A percentile compares a stretch with the other conserved stretches of the same genome.
Evolutionary conservation across 2,888 invertebrate genomes (phyloP).

Genomic region (Eremobia ochroleuca): DNA sequence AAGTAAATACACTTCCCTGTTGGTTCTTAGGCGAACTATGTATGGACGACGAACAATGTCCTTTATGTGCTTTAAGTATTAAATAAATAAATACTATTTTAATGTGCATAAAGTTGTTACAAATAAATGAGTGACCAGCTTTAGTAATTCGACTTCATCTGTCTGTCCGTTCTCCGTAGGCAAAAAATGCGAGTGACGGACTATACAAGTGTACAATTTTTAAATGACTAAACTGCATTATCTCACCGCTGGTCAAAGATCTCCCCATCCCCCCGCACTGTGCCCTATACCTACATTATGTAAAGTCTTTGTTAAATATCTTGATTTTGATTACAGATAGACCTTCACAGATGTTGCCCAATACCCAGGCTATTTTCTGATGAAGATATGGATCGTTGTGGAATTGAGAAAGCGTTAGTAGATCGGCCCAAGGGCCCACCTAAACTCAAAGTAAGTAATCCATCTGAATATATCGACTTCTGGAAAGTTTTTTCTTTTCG

Average conservation of each 20-base stretch:
- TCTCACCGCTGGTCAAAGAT: background rate
- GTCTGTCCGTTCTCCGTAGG: no score
- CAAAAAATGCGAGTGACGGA: background rate
- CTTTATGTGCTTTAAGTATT: no score
- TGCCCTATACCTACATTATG: no score
- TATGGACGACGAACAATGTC: no score
- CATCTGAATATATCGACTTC: background rate
- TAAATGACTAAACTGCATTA: no score
- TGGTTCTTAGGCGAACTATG: no score
- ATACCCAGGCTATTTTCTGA: constrained; percentile 33
- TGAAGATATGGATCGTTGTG: constrained; percentile 31
- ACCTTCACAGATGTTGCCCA: constrained; percentile 38
- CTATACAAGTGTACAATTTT: background rate
- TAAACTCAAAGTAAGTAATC: constrained; percentile 24
- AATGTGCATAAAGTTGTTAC: no score
- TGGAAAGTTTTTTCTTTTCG: background rate
- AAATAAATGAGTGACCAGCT: background rate
- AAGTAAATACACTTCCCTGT: no score
- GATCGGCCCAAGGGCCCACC: background rate
- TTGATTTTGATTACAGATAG: constrained; percentile 12
- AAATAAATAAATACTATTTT: no score
- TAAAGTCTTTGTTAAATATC: background rate
- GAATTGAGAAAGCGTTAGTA: constrained; percentile 5
- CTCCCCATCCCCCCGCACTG: background rate
- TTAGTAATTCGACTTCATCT: background rate